These are phyloP conservation scores for Ophonus ardosiacus DNA, from an alignment of 2,888 invertebrate species.

Conservation along the genomic window DNA sequence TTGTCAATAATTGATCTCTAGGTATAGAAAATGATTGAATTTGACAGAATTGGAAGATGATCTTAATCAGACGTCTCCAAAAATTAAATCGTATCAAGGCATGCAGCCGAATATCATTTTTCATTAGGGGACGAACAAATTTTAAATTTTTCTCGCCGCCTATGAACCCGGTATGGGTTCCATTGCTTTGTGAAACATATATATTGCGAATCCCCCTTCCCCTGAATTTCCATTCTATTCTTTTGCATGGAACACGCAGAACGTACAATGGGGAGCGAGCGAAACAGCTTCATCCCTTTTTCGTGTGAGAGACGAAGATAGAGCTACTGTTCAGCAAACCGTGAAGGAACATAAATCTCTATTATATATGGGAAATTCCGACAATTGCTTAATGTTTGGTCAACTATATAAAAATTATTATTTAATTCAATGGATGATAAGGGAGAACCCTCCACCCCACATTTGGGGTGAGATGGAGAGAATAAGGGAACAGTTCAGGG, in stretches of 20 bases:
- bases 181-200: constrained; percentile 51
- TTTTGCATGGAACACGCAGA: constrained; percentile 47
- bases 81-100: no score
- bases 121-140: not conserved
- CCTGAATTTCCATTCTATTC: constrained; percentile 26
- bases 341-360: constrained; percentile 64
- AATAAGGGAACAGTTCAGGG: not conserved
- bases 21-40: no score
- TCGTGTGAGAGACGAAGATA: constrained; percentile 9
- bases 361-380: constrained; percentile 70
- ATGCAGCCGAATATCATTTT: no score
- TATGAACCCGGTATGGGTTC: constrained; percentile 27
- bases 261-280: constrained; percentile 30
- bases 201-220: constrained; percentile 36
- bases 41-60: no score
- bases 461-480: constrained; percentile 15
- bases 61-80: no score
- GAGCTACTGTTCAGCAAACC: constrained; percentile 12
- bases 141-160: not conserved
- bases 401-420: constrained; percentile 73
- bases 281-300: not conserved
- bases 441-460: constrained; percentile 4
- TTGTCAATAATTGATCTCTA: no score
- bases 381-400: constrained; percentile 72
- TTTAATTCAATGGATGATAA: constrained; percentile 68